Base-by-base conservation (phyloP, 2,888 invertebrate species). In the Heliothis peltigera region DNA sequence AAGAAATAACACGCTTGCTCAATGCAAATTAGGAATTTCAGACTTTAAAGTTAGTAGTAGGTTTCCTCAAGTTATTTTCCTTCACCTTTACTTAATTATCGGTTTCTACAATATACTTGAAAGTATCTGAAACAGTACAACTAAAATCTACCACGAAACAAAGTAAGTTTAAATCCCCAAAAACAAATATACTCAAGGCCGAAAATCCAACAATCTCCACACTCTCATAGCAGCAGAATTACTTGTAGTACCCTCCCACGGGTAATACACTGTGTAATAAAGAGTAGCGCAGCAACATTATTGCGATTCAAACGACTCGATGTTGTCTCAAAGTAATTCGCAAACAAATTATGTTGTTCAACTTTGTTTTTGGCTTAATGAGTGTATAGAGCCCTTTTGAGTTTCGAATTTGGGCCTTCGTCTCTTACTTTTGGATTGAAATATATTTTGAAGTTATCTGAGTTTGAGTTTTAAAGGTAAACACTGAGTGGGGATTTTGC, bases 251-350 rank as follows among this genome's bases (percentile, higher is more conserved):
- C 83, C 81, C 80, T 79, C 84, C 81, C 82, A 60, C 52, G 79
- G 80, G 85, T 84, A 83, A 81, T 78, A 79, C 75, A 65, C 72
- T 79, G 70, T 72, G 84, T 83, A 87, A 89, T 88, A 88, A 89
- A 87, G 83, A 82, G 75, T 79, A 84, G 79, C 75, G 63, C 44
- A 67, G 75, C 67, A 80, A 82, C 82, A 85, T 85, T 84, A 83
- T 81, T 80, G 74, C 80, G 74, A 78, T 77, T 66, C 77, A 75
- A 77, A 77, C 73, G 64, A 57, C 76, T 65, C 77, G 66, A 52
- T 76, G 75, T 77, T 77, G 22, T 53, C 44, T 43, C 70, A 74
- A 81, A 80, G 79, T 81, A 82, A 84, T 84, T 83, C 80, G 65
- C 81, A 80, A 84, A 82, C 83, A 82, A 84, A 85, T 84, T 80